Evolutionary conservation across 2,113 vertebrate genomes (phyloP), one percentile per base, ranked within the genome.

Genomic region (Scomber japonicus): DNA sequence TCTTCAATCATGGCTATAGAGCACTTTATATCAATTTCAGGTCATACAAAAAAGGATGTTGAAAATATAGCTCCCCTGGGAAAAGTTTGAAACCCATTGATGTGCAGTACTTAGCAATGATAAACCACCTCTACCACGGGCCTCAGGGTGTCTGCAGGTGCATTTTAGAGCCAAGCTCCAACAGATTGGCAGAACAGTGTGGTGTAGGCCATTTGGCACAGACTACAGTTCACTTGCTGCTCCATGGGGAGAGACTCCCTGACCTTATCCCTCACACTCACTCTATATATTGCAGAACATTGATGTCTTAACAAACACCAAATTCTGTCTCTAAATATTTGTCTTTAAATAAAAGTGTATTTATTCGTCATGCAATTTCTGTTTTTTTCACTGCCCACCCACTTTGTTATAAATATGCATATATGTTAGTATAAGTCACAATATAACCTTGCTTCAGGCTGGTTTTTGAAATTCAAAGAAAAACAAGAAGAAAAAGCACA

Each of bases 151-250:
- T 88, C 91, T 13, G 75, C 91, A 90, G 92, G 93, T 92, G 91
- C 69, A 67, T 89, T 90, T 89, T 82, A 78, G 93, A 92, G 93
- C 90, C 92, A 92, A 92, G 89, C 84, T 83, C 87, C 89, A 90
- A 94, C 94, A 95, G 94, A 94, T 94, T 94, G 94, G 85, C 83
- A 81, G 91, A 95, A 92, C 94, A 94, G 94, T 93, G 88, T 94
- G 94, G 80, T 85, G 89, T 89, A 72, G 88, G 73, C 86, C 82
- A 92, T 92, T 94, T 95, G 93, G 94, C 94, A 93, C 82, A 24
- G 84, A 79, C 78, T 87, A 53, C 88, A 81, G 85, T 88, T 86
- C 71, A 69, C 88, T 83, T 64, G 80, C 81, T 81, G 79, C 90
- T 93, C 87, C 85, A 87, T 75, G 72, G 87, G 87, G 92, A 88